phyloP scores from a whole-genome alignment of 37 sponge, comb jelly and placozoan species.

The Bolinopsis microptera region DNA sequence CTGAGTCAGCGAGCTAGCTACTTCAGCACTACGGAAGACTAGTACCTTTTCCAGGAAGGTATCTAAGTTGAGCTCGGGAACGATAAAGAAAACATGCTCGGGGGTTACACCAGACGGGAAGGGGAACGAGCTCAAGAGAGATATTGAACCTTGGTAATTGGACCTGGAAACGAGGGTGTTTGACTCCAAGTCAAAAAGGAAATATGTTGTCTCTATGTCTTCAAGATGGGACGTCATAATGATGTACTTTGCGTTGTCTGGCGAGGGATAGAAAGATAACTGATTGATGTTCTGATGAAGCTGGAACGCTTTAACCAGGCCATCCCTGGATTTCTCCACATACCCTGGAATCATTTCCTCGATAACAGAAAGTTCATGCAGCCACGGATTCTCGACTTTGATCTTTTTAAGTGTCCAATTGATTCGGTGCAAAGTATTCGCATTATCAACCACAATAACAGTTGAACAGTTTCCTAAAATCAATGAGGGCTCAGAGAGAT shows the following conservation, averaged over 20 bases:
- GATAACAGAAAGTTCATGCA: background rate
- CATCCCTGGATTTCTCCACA: background rate
- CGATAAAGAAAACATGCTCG: background rate
- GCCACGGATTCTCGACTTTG: background rate
- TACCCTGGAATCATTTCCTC: background rate
- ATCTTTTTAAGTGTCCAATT: background rate
- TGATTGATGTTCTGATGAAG: background rate
- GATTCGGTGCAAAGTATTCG: conserved; percentile 33
- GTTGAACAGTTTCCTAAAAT: background rate
- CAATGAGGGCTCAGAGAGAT: background rate
- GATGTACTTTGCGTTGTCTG: background rate
- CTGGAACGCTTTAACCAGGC: background rate
- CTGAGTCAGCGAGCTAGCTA: conserved; percentile 10
- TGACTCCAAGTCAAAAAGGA: background rate
- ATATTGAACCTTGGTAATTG: background rate
- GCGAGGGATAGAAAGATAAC: conserved; percentile 23
- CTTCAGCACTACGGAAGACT: conserved; percentile 39
- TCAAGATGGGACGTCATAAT: conserved; percentile 5
- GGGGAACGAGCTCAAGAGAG: background rate
- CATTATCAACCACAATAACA: conserved; percentile 16
- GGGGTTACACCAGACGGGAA: background rate
- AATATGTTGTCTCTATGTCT: conserved; percentile 15
- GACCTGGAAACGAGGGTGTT: background rate
- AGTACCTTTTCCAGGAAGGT: background rate
- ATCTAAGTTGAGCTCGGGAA: background rate